Percentiles rank a stretch among this genome's conserved stretches.
Conservation (phyloP, 2,113 vertebrate species). For the Corythornis vintsioides region DNA sequence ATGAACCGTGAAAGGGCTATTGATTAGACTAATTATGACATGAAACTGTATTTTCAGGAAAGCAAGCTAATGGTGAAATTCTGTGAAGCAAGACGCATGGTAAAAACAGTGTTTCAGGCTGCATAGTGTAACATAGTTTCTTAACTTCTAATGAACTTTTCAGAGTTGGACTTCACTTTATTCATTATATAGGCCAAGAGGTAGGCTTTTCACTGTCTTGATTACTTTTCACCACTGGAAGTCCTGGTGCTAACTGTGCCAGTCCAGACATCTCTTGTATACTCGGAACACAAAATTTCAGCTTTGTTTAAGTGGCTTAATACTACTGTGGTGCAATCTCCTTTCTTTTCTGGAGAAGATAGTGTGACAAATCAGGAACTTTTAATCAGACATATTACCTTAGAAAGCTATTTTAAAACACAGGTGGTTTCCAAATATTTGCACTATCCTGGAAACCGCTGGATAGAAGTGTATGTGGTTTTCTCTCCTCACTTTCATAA, state of each 20-base stretch:
- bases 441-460: background rate
- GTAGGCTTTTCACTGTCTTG: background rate
- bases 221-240: background rate
- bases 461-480: accelerated
- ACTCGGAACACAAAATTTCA: background rate
- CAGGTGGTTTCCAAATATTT: background rate
- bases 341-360: background rate
- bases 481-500: background rate
- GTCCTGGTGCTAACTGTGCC: background rate
- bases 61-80: background rate
- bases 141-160: background rate
- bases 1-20: background rate
- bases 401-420: background rate
- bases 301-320: background rate
- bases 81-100: background rate
- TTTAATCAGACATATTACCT: background rate
- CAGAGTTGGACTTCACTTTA: background rate
- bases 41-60: background rate
- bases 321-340: background rate
- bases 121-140: background rate
- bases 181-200: background rate
- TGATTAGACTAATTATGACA: background rate
- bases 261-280: background rate
- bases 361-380: background rate
- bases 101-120: background rate